phyloP scores from a whole-genome alignment of 2,888 invertebrate species.

The Gnatocerus cornutus region DNA sequence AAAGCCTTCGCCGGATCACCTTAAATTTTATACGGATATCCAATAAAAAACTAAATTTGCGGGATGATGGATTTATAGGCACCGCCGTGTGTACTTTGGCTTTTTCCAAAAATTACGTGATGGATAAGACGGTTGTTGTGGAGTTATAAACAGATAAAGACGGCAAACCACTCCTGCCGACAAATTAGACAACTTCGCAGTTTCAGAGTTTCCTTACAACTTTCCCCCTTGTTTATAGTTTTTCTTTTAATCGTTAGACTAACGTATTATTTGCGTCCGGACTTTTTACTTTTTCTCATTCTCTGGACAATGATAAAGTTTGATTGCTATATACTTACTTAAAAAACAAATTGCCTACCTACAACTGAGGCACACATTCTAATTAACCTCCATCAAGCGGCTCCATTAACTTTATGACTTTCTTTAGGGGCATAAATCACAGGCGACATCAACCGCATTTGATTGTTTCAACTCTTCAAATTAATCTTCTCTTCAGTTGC shows the following conservation, averaged over 20 bases:
- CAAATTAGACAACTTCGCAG: conserved; percentile 13
- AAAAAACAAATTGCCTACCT: too few relatives aligned
- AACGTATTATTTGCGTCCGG: conserved; percentile 10
- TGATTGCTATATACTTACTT: not conserved
- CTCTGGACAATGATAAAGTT: not conserved
- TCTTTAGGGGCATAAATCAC: conserved; percentile 25
- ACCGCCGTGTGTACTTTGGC: conserved; percentile 2
- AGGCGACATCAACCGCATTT: conserved; percentile 11
- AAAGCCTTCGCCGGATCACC: conserved; percentile 9
- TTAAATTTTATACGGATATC: conserved; percentile 1
- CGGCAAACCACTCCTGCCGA: not conserved
- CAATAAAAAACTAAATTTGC: conserved; percentile 8
- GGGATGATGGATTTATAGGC: conserved; percentile 6
- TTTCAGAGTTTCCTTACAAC: conserved; percentile 6
- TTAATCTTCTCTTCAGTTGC: conserved; percentile 30
- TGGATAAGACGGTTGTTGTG: not conserved
- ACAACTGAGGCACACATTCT: conserved; percentile 1
- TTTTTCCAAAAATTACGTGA: not conserved
- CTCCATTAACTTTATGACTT: conserved; percentile 28
- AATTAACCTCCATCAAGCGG: conserved; percentile 5
- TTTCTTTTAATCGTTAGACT: conserved; percentile 3
- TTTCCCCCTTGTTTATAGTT: conserved; percentile 18
- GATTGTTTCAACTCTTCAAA: conserved; percentile 29
- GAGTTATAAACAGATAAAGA: conserved; percentile 3
- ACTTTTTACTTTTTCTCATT: not conserved